Evolutionary conservation across 2,888 invertebrate genomes (phyloP).

Genomic region (Luperina nickerlii): DNA sequence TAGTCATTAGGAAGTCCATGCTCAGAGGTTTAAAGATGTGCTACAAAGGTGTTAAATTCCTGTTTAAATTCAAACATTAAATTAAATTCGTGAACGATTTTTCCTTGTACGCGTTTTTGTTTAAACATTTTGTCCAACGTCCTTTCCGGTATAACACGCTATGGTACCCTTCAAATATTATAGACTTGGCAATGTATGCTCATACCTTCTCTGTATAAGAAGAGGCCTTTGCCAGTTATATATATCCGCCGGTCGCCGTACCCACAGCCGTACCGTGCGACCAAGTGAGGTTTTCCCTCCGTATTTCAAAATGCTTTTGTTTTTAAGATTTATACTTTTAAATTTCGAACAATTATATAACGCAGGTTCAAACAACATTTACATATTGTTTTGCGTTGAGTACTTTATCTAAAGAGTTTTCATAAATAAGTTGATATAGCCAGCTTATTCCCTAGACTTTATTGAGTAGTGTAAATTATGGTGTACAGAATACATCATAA

Average conservation of each 20-base stretch:
- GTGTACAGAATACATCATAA: not conserved
- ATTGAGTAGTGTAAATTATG: not conserved
- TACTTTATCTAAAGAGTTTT: too few species aligned
- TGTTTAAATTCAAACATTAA: not conserved
- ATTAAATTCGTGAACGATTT: not conserved
- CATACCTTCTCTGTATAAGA: not conserved
- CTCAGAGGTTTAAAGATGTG: constrained; percentile 3
- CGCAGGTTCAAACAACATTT: too few species aligned
- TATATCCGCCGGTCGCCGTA: not conserved
- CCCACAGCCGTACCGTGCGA: too few species aligned
- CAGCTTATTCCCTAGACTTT: too few species aligned
- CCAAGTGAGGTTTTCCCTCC: too few species aligned
- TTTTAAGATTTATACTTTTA: too few species aligned
- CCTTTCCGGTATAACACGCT: not conserved
- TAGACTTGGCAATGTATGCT: not conserved
- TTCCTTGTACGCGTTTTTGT: too few species aligned
- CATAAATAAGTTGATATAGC: too few species aligned
- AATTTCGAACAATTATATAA: too few species aligned
- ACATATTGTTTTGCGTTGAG: too few species aligned
- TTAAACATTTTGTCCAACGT: too few species aligned
- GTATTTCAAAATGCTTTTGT: too few species aligned
- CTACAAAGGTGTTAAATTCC: not conserved
- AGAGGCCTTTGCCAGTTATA: not conserved
- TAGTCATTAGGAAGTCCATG: constrained; percentile 4
- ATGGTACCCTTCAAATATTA: not conserved